Evolutionary conservation across 2,113 vertebrate species (phyloP).

Genomic region (Gymnorhina tibicen): DNA sequence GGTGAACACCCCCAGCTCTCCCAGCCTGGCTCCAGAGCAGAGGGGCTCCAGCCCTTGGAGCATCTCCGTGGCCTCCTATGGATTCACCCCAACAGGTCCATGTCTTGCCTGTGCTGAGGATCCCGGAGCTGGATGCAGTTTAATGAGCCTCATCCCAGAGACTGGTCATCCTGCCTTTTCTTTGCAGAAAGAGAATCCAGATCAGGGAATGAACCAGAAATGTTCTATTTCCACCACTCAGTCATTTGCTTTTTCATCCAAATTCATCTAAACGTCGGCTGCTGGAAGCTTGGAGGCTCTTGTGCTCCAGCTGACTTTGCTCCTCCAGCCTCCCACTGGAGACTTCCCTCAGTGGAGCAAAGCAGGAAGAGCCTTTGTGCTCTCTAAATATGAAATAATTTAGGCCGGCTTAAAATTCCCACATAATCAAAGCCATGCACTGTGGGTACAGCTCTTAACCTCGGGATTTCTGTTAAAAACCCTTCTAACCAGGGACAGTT

Average conservation of each 20-base stretch:
- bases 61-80: fast-evolving
- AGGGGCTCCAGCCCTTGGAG: not conserved
- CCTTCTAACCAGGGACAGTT: not conserved
- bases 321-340: not conserved
- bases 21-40: not conserved
- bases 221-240: not conserved
- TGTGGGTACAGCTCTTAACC: not conserved
- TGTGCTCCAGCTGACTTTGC: not conserved
- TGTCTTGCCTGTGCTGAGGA: not conserved
- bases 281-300: not conserved
- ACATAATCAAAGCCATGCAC: not conserved
- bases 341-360: not conserved
- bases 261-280: fast-evolving
- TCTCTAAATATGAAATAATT: not conserved
- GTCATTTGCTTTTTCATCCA: not conserved
- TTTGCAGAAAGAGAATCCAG: not conserved
- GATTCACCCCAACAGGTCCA: fast-evolving
- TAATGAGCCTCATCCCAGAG: not conserved
- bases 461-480: not conserved
- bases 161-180: not conserved
- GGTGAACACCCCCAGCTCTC: not conserved
- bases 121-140: not conserved
- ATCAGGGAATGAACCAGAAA: not conserved
- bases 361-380: not conserved
- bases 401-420: not conserved